phyloP scores from a whole-genome alignment of 2,888 invertebrate genomes.

The Trissonchulus sp. region DNA sequence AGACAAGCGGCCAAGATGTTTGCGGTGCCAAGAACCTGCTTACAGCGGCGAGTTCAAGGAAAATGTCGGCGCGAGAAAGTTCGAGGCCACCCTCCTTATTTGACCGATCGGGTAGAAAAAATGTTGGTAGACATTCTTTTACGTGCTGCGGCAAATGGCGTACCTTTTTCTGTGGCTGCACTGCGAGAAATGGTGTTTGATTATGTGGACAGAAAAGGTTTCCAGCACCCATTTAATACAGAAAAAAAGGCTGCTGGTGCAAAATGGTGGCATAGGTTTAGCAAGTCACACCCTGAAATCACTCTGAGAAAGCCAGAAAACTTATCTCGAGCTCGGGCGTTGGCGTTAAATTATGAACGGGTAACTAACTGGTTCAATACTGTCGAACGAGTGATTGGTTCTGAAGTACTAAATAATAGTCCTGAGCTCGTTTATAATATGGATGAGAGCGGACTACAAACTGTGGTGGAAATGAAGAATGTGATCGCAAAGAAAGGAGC shows the following conservation, averaged over 20 bases:
- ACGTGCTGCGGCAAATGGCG: not conserved
- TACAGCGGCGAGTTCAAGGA: conserved; percentile 7
- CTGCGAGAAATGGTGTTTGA: conserved; percentile 17
- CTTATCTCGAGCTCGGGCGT: conserved; percentile 21
- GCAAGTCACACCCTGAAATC: not conserved
- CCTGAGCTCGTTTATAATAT: conserved; percentile 19
- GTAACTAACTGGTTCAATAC: not conserved
- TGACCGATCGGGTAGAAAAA: not conserved
- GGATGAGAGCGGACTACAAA: conserved; percentile 18
- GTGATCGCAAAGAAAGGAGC: conserved; percentile 13
- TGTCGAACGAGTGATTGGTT: not conserved
- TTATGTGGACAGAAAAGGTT: not conserved
- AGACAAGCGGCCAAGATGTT: not conserved
- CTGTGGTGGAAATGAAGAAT: not conserved
- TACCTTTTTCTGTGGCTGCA: not conserved
- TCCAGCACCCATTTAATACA: conserved; percentile 9
- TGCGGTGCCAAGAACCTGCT: conserved; percentile 1
- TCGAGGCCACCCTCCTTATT: not conserved
- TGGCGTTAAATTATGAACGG: not conserved
- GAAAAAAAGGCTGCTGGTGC: conserved; percentile 1
- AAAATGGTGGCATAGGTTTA: conserved; percentile 20
- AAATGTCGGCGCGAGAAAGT: not conserved
- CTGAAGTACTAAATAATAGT: not conserved
- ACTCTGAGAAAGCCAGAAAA: conserved; percentile 17
- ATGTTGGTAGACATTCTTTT: not conserved